Evolutionary conservation across 2,797 vertebrate species (phyloP), one percentile per base, ranked within the genome.

Genomic region (Spizella passerina): DNA sequence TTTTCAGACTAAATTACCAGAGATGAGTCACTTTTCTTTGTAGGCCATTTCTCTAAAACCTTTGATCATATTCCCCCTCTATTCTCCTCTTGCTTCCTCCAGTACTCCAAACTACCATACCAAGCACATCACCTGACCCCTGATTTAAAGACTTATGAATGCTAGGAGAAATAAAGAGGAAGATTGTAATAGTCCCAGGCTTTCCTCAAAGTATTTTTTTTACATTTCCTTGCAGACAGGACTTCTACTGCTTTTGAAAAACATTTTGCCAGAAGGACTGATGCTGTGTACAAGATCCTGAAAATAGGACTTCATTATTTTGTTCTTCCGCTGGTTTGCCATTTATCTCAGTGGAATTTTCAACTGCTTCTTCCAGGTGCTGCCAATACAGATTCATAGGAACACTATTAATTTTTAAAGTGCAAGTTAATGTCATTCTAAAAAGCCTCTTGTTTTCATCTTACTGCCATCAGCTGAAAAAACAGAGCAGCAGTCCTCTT

Each of bases 301-400:
- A 69, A 84, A 88, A 77, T 76, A 82, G 83, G 44, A 77, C 16
- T 53, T 52, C 14, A 60, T 59, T 86, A 78, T 90, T 93, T 90
- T 73, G n/a, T 86, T 95, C 66, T 77, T 59, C 30, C 65, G 44
- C 56, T 91, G 53, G 17, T 60, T 84, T 82, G 38, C 75, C 24
- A 57, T 87, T 92, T 94, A 64, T 93, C 66, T 71, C 64, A 64
- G 56, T 87, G 86, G 49, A 94, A 96, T 90, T 93, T 87, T 75
- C 90, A 96, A 83, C 92, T 92, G 86, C 81, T 85, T 92, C 34
- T 82, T 73, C 90, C 90, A 94, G 86, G 86, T 94, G 81, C 64
- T 95, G 94, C 94, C 90, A 93, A 55, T 57, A 76, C 38, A 73
- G 60, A 64, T 68, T 84, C 70, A 66, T 53, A 72, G 80, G 39